A percentile compares a stretch with the other conserved stretches of the same genome.
Conservation (phyloP, 2,888 invertebrate genomes). For the Syrista parreyssii region DNA sequence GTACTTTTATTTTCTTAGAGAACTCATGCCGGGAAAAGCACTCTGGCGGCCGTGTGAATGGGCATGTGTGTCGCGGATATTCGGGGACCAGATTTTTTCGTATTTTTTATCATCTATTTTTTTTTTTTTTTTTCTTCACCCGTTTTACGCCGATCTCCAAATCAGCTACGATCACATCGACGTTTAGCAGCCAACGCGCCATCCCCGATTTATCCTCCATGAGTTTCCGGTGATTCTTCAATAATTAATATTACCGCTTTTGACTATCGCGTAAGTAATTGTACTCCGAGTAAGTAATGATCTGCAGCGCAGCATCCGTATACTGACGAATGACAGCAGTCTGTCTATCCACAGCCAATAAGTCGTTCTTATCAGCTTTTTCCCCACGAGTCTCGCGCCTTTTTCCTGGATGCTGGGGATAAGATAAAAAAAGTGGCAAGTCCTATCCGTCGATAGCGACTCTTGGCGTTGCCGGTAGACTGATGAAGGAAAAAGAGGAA, state of each 20-base stretch:
- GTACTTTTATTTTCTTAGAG: conserved; percentile 17
- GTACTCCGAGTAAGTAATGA: not conserved
- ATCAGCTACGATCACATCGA: not conserved
- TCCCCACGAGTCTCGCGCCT: conserved; percentile 35
- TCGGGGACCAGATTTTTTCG: not conserved
- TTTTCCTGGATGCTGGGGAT: conserved; percentile 21
- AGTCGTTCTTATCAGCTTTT: conserved; percentile 47
- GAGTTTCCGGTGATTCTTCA: not conserved
- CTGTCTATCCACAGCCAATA: conserved; percentile 51
- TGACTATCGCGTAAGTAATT: not conserved
- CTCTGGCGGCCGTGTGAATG: conserved; percentile 49
- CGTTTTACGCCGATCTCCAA: not conserved
- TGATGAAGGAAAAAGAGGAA: conserved; percentile 49
- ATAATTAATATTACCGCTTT: not conserved
- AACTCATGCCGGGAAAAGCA: conserved; percentile 34
- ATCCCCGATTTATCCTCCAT: not conserved
- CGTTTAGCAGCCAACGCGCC: not conserved
- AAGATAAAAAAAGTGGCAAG: conserved; percentile 33
- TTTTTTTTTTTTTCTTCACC: not conserved
- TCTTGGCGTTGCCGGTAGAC: conserved; percentile 45
- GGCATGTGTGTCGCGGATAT: conserved; percentile 42
- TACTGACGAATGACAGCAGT: conserved; percentile 51
- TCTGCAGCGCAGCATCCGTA: not conserved
- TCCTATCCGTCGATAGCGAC: conserved; percentile 49
- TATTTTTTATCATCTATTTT: not conserved